Percentiles rank a stretch among this genome's conserved stretches.
These are phyloP conservation scores for Caenorhabditis sp. DNA, from an alignment of 2,888 invertebrate genomes.

Conservation along the genomic window DNA sequence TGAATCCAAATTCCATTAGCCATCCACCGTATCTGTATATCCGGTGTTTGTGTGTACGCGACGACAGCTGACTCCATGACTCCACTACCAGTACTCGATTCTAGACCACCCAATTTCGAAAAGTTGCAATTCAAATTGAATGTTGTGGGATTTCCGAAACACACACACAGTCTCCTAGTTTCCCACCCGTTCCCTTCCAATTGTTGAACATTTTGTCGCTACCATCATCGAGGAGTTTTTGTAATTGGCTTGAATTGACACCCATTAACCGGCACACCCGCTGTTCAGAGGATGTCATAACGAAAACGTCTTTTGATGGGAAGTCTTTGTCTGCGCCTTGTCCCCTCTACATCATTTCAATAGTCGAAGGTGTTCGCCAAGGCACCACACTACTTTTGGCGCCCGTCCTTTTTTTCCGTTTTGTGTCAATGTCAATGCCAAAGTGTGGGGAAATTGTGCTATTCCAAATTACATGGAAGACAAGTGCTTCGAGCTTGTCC, in stretches of 20 bases:
- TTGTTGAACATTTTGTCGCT: slow-evolving; percentile 38
- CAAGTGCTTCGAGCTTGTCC: slow-evolving; percentile 28
- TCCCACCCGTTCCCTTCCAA: slow-evolving; percentile 42
- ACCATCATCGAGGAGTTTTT: slow-evolving; percentile 42
- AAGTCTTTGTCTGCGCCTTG: slow-evolving; percentile 62
- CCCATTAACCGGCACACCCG: slow-evolving; percentile 67
- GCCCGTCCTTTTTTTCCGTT: slow-evolving; percentile 1
- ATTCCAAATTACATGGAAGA: slow-evolving; percentile 52
- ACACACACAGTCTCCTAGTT: slow-evolving; percentile 7
- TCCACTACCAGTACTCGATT: slow-evolving; percentile 30
- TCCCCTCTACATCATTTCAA: slow-evolving; percentile 17
- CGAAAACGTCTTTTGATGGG: slow-evolving; percentile 60
- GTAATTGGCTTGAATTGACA: slow-evolving; percentile 67
- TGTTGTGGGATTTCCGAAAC: not conserved
- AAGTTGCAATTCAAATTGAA: slow-evolving; percentile 21
- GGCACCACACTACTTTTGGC: slow-evolving; percentile 37
- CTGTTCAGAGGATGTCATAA: slow-evolving; percentile 63
- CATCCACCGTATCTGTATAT: slow-evolving; percentile 62
- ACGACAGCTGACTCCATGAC: slow-evolving; percentile 40
- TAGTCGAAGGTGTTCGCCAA: slow-evolving; percentile 52
- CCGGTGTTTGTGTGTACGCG: slow-evolving; percentile 37
- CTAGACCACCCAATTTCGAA: slow-evolving; percentile 17
- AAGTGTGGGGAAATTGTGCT: slow-evolving; percentile 48
- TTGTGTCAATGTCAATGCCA: slow-evolving; percentile 23
- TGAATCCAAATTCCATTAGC: slow-evolving; percentile 59